Evolutionary conservation across 2,888 invertebrate species (phyloP).

Genomic region (Idaea biselata): DNA sequence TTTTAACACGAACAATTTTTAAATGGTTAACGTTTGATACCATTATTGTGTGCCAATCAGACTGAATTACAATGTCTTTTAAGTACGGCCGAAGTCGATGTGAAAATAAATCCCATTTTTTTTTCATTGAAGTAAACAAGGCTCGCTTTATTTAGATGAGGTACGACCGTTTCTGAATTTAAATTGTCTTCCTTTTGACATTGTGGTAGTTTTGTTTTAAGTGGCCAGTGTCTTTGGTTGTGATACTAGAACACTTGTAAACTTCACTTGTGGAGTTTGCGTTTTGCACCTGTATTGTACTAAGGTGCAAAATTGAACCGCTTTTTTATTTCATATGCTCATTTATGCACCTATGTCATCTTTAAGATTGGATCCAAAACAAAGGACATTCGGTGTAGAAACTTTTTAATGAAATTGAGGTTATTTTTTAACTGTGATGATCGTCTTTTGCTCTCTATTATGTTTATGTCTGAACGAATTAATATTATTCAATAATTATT

Average conservation of each 20-base stretch:
- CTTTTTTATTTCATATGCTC: too few species aligned
- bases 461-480: too few species aligned
- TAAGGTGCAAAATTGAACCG: too few species aligned
- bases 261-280: too few species aligned
- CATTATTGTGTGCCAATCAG: slow-evolving; percentile 81
- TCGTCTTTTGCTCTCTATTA: too few species aligned
- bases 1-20: slow-evolving; percentile 77
- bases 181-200: slow-evolving; percentile 59
- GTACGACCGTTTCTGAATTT: slow-evolving; percentile 59
- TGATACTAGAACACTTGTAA: slow-evolving; percentile 2
- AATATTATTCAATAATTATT: too few species aligned
- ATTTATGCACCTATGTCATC: too few species aligned
- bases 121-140: slow-evolving; percentile 66
- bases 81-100: slow-evolving; percentile 68
- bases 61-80: slow-evolving; percentile 80
- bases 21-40: slow-evolving; percentile 79
- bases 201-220: slow-evolving; percentile 34
- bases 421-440: too few species aligned
- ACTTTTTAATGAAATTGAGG: too few species aligned
- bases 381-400: too few species aligned
- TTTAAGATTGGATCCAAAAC: too few species aligned
- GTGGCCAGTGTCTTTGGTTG: slow-evolving; percentile 7
- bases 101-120: slow-evolving; percentile 68
- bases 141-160: slow-evolving; percentile 73
- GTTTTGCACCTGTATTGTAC: too few species aligned